Evolutionary conservation across 2,797 vertebrate genomes (phyloP).

Genomic region (Platyrinchus mystaceus): DNA sequence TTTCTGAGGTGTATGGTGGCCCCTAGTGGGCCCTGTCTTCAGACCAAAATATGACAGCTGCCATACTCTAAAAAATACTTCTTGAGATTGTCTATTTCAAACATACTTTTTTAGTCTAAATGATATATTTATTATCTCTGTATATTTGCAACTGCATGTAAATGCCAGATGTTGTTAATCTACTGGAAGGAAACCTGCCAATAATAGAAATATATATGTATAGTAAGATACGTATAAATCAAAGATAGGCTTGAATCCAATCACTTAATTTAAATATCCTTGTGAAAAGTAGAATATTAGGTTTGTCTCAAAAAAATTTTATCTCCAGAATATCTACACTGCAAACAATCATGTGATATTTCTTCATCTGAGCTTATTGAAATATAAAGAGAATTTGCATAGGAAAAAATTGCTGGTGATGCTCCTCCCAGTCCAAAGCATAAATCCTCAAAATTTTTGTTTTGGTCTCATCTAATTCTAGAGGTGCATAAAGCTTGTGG

Average conservation of each 20-base stretch:
- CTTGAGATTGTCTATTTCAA: background rate
- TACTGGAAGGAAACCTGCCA: background rate
- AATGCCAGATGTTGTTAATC: background rate
- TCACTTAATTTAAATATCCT: background rate
- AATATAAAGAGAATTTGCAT: background rate
- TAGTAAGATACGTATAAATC: background rate
- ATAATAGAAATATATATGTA: background rate
- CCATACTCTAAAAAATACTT: background rate
- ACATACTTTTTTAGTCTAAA: background rate
- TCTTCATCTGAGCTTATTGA: background rate
- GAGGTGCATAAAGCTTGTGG: background rate
- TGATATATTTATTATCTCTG: background rate
- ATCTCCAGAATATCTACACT: background rate
- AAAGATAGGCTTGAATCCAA: background rate
- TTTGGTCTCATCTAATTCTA: background rate
- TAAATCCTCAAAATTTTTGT: background rate
- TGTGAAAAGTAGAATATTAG: background rate
- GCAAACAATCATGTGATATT: background rate
- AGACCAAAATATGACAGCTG: background rate
- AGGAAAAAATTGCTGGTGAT: background rate
- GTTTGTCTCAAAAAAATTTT: background rate
- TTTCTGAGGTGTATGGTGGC: constrained; percentile 41
- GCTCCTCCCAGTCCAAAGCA: background rate
- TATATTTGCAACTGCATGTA: background rate
- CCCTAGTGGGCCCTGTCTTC: constrained; percentile 42